Conservation (phyloP, 2,888 invertebrate genomes). For the Chymomyza fuscimana region DNA sequence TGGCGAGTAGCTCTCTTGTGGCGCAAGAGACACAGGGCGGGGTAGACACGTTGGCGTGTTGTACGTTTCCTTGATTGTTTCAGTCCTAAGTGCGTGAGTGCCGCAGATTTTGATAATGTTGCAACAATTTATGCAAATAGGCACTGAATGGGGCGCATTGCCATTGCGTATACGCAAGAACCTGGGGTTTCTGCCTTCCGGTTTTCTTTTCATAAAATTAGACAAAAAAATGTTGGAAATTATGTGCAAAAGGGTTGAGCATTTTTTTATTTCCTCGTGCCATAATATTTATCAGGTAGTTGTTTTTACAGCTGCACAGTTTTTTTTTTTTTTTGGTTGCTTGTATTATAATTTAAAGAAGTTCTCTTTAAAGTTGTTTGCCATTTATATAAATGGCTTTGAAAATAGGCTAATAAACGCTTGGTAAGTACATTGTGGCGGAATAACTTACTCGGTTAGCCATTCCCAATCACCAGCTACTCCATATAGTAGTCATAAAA, state of each 20-base stretch:
- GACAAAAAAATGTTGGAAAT: slow-evolving; percentile 16
- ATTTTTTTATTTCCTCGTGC: slow-evolving; percentile 6
- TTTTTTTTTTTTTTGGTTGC: slow-evolving; percentile 51
- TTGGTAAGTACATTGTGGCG: slow-evolving; percentile 67
- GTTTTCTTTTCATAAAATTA: slow-evolving; percentile 3
- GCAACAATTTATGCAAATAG: slow-evolving; percentile 66
- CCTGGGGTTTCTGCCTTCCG: background rate
- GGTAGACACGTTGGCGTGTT: slow-evolving; percentile 9
- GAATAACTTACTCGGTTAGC: slow-evolving; percentile 22
- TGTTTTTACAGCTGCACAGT: slow-evolving; percentile 66
- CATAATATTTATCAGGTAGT: slow-evolving; percentile 61
- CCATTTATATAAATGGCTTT: slow-evolving; percentile 63
- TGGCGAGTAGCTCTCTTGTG: slow-evolving; percentile 28
- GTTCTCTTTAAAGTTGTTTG: slow-evolving; percentile 30
- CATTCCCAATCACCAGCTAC: slow-evolving; percentile 36
- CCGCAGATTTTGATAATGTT: slow-evolving; percentile 13
- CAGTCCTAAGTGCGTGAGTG: slow-evolving; percentile 20
- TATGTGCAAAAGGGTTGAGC: slow-evolving; percentile 41
- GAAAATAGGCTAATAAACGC: slow-evolving; percentile 70
- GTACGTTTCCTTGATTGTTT: slow-evolving; percentile 38
- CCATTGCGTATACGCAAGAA: slow-evolving; percentile 15
- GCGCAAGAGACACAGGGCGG: background rate
- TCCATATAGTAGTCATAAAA: background rate
- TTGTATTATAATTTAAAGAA: slow-evolving; percentile 26
- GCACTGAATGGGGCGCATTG: slow-evolving; percentile 25